A percentile compares a stretch with the other conserved stretches of the same genome.
Evolutionary conservation across 2,797 vertebrate genomes (phyloP).

Genomic region (Sebastes diaconus): DNA sequence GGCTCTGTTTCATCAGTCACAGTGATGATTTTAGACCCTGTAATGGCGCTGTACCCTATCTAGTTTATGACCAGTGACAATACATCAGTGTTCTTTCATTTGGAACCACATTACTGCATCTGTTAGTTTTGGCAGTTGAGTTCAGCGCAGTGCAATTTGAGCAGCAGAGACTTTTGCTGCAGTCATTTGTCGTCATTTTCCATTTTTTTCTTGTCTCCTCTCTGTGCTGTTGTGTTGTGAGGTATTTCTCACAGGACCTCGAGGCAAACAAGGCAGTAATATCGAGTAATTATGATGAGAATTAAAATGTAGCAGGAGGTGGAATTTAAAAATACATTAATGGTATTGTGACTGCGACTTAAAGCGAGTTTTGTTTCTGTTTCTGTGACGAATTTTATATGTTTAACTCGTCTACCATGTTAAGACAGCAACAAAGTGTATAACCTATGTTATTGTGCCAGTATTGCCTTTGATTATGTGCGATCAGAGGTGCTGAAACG

Average conservation of each 20-base stretch:
- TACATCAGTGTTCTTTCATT: slow-evolving; percentile 80
- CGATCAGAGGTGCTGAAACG: not conserved
- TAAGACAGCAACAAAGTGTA: not conserved
- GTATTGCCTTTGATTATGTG: not conserved
- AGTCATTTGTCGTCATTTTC: slow-evolving; percentile 83
- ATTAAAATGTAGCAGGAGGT: not conserved
- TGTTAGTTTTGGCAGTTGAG: slow-evolving; percentile 79
- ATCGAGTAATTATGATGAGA: slow-evolving; percentile 1
- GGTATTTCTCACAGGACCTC: slow-evolving; percentile 13
- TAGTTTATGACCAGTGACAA: slow-evolving; percentile 80
- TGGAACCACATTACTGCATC: slow-evolving; percentile 80
- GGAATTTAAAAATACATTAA: not conserved
- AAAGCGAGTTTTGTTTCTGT: not conserved
- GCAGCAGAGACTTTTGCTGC: slow-evolving; percentile 77
- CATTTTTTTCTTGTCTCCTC: slow-evolving; percentile 12
- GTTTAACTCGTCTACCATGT: not conserved
- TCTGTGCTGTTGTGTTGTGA: slow-evolving; percentile 36
- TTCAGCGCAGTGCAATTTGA: slow-evolving; percentile 76
- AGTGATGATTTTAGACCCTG: slow-evolving; percentile 78
- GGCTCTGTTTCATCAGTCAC: slow-evolving; percentile 78
- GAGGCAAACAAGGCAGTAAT: slow-evolving; percentile 21
- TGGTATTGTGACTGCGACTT: not conserved
- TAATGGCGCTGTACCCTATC: slow-evolving; percentile 77
- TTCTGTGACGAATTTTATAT: not conserved
- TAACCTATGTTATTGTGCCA: not conserved